phyloP scores from a whole-genome alignment of 2,888 invertebrate genomes.

The Cacoxenus indagator region DNA sequence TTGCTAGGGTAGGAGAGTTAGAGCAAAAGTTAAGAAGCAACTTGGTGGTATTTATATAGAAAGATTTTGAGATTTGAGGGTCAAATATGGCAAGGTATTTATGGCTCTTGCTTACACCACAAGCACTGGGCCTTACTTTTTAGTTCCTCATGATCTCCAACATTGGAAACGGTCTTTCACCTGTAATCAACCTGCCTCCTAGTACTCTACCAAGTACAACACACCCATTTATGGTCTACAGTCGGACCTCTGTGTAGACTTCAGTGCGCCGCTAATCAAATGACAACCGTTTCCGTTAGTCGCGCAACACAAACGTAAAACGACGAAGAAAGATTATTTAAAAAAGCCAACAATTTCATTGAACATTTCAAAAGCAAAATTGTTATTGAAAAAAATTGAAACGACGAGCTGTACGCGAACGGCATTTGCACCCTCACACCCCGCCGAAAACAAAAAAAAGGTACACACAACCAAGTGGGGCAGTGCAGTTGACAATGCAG shows the following conservation, averaged over 20 bases:
- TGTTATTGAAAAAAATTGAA: neutral
- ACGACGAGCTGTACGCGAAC: neutral
- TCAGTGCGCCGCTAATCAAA: constrained; percentile 4
- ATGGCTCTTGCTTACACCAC: too few species aligned
- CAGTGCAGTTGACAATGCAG: constrained; percentile 18
- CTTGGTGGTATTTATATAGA: too few species aligned
- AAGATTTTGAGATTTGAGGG: too few species aligned
- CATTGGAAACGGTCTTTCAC: too few species aligned
- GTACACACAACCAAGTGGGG: neutral
- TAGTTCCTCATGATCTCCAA: too few species aligned
- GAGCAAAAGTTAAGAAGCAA: too few species aligned
- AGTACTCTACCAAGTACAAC: too few species aligned
- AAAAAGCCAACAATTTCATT: constrained; percentile 11
- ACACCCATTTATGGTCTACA: neutral
- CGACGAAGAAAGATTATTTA: neutral
- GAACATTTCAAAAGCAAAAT: constrained; percentile 19
- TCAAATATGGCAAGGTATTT: too few species aligned
- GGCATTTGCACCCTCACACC: neutral
- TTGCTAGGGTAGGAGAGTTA: too few species aligned
- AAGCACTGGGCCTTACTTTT: too few species aligned
- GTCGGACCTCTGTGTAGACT: too few species aligned
- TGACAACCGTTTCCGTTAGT: constrained; percentile 14
- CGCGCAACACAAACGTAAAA: neutral
- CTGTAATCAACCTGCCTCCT: too few species aligned
- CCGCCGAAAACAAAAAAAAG: neutral